Base-by-base conservation (phyloP, 2,113 vertebrate genomes). In the Pomatostomus ruficeps region DNA sequence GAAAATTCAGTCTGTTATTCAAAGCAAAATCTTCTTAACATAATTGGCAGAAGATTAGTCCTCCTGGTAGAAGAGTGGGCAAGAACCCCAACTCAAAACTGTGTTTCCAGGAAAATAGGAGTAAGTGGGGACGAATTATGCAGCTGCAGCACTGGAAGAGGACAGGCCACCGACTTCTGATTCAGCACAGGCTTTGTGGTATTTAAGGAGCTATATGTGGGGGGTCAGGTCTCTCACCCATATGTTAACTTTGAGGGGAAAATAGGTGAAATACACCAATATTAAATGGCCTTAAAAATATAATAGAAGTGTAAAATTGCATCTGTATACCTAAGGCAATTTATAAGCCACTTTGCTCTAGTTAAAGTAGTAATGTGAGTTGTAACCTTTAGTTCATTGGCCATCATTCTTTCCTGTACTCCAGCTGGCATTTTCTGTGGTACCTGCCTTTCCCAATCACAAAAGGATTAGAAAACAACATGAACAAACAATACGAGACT, bases 91-190 rank as follows among this genome's bases (percentile, higher is more conserved):
- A 3, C 19, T 79, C 62, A 89, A 78, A 95, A 91, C 86, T 62
- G 48, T 45, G 49, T 82, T 95, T 97, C 91, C 87, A 88, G 91
- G 74, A 93, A 96, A 94, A 84, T 51, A 74, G 71, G 78, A 84
- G 29, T 83, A 85, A 85, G 55, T 3, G 2, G 71, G 71, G 72
- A 93, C 88, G 51, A 80, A 54, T 83, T 73, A 88, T 2, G 0
- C 63, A 94, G 74, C 54, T 93, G 81, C 85, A 93, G 63, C 35
- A 43, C 13, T 75, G 45, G 24, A 48, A 76, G 17, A 36, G 31
- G 26, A 82, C 29, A 61, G 77, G 66, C 28, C 61, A 52, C 40
- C 61, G 51, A 43, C 49, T 87, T 89, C 75, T 89, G 51, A 49
- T 6, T 61, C 4, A 3, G 57, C 49, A 66, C 31, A 42, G 22